Evolutionary conservation across 2,113 vertebrate genomes (phyloP), one percentile per base, ranked within the genome.

Genomic region (Rhea pennata): DNA sequence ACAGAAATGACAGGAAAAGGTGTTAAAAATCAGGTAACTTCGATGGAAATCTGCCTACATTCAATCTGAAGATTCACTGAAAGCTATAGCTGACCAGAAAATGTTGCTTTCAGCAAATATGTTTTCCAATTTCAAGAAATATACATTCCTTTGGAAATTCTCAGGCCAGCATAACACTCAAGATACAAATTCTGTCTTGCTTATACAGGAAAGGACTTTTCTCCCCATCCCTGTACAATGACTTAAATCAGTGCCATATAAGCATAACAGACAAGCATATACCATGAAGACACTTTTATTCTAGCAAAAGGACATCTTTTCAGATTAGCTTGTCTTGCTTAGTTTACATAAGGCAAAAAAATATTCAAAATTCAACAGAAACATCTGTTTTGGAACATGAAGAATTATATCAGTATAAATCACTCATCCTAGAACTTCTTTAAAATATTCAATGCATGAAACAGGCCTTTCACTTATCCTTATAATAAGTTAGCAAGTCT

Each of bases 231-330:
- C 13, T 23, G 15, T 58, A 31, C 29, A 26, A 85, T 40, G 20
- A 33, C 27, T 84, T 73, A 15, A 44, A 69, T 79, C 40, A 83
- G 36, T 20, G 9, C 87, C 62, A 76, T 14, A 87, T 10, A 66
- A 15, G 36, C 14, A 59, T 31, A 80, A 70, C 0, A 86, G 33
- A 74, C 26, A 83, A 88, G 53, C 12, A 72, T 5, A 79, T 16
- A 36, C 44, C 77, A 70, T 14, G 13, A 91, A 78, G 48, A 92
- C 11, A 36, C 39, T 26, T 4, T 20, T 75, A 74, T 0, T 48
- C 6, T n/a, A 89, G 65, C 33, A 87, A 62, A 92, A 92, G 62
- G 51, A 51, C 5, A 84, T 23, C 31, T 87, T 78, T 82, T 78
- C 70, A 87, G 54, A 72, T 51, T 65, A 67, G 39, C 3, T 23